Base-by-base conservation (phyloP, 2,888 invertebrate genomes). In the Hipparchia sbordonii region DNA sequence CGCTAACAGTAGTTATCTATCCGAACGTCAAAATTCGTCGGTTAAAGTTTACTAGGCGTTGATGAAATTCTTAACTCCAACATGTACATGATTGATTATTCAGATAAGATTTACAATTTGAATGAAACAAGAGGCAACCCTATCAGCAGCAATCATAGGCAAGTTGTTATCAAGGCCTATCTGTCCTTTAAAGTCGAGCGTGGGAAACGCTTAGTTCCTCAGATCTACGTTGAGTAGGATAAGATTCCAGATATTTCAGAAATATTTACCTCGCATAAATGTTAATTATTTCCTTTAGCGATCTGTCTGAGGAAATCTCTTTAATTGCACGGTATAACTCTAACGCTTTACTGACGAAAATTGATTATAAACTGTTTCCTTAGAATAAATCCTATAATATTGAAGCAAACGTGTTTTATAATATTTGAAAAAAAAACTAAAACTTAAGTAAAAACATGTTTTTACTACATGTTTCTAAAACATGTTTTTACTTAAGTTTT, bases 121-220 rank as follows among this genome's bases (percentile, higher is more conserved):
- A 51, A 7, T 39, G 4, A 9, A 56, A 67, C 54, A n/a, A 46
- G 68, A 10, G 68, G 23, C 51, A 74, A 59, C 70, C 63, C 72
- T 67, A 63, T 63, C 54, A 52, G 70, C 33, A 67, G 70, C 67
- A 74, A 74, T 67, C 72, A 67, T 70, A 72, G 72, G 52, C 61
- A 70, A 70, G 72, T 74, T 59, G 74, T 67, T 63, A 72, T 74
- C 74, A 74, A 74, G 74, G 74, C 48, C 66, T 73, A 63, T 67
- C 61, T 46, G 74, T 67, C 67, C 60, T 72, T 65, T 60, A 57
- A 66, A 57, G 57, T 66, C 60, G 65, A 74, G 74, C 74, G 74
- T 74, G 74, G 74, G 74, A 74, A 74, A 67, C 68, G 65, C 70
- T 68, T 67, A 68, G 68, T 68, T 68, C 68, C 68, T 68, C 12